phyloP scores from a whole-genome alignment of 2,797 vertebrate species.

The Echeneis naucrates region DNA sequence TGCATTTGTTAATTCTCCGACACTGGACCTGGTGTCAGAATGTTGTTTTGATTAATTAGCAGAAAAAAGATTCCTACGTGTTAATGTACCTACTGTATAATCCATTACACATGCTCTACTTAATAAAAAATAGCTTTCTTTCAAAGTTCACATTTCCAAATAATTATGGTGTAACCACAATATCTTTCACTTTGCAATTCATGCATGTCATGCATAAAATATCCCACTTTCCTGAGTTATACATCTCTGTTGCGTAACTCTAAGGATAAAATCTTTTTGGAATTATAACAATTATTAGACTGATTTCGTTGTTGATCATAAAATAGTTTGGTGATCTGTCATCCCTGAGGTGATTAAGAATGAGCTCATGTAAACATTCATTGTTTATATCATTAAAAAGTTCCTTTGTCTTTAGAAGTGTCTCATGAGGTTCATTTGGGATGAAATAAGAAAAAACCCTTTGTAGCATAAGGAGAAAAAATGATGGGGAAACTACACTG shows the following conservation, averaged over 20 bases:
- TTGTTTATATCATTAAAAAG: slow-evolving; percentile 21
- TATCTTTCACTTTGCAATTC: background rate
- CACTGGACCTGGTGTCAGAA: background rate
- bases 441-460: slow-evolving; percentile 7
- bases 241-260: background rate
- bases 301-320: background rate
- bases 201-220: background rate
- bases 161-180: background rate
- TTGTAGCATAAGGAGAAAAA: background rate
- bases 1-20: background rate
- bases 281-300: background rate
- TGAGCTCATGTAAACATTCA: slow-evolving; percentile 4
- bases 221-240: background rate
- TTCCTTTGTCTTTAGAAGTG: slow-evolving; percentile 23
- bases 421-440: slow-evolving; percentile 22
- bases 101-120: slow-evolving; percentile 3
- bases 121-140: background rate
- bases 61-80: slow-evolving; percentile 7
- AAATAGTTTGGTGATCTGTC: background rate
- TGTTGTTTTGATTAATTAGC: slow-evolving; percentile 30
- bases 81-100: background rate
- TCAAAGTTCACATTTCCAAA: background rate
- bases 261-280: background rate
- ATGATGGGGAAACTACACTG: slow-evolving; percentile 10
- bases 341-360: background rate